These are phyloP conservation scores for Drosophila multiciliata DNA, from an alignment of 2,888 invertebrate genomes.

Conservation along the genomic window DNA sequence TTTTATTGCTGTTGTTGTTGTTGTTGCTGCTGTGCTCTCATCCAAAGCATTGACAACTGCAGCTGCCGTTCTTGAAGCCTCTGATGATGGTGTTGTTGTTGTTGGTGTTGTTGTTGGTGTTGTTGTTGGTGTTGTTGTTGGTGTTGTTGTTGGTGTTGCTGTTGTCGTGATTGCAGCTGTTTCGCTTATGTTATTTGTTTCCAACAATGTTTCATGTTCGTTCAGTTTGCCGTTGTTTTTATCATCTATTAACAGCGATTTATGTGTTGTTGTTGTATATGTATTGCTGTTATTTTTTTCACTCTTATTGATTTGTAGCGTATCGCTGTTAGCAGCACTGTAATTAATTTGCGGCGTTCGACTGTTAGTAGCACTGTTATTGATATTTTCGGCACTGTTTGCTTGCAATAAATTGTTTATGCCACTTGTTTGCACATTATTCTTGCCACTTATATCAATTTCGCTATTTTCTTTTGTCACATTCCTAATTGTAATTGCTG, in stretches of 20 bases:
- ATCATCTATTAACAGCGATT: conserved; percentile 50
- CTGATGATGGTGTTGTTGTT: conserved; percentile 13
- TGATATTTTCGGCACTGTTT: conserved; percentile 33
- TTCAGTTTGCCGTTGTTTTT: conserved; percentile 44
- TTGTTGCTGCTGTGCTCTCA: conserved; percentile 42
- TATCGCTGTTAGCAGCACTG: conserved; percentile 25
- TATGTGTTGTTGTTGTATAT: conserved; percentile 25
- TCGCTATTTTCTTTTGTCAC: conserved; percentile 38
- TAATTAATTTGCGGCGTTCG: conserved; percentile 27
- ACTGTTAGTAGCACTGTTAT: conserved; percentile 34
- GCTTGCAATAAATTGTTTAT: conserved; percentile 42
- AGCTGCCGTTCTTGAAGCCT: conserved; percentile 26
- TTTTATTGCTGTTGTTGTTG: conserved; percentile 8
- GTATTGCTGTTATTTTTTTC: conserved; percentile 42
- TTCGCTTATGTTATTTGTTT: conserved; percentile 81
- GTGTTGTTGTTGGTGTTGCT: conserved; percentile 27
- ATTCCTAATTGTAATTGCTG: conserved; percentile 55
- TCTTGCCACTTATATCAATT: conserved; percentile 7
- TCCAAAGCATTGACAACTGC: conserved; percentile 33
- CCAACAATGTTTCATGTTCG: conserved; percentile 77
- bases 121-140: conserved; percentile 25
- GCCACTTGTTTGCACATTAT: conserved; percentile 34
- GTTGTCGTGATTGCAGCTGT: conserved; percentile 51
- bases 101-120: conserved; percentile 32
- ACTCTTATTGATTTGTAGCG: conserved; percentile 32